phyloP scores from a whole-genome alignment of 2,888 invertebrate genomes.

The Drosophila antonietae region DNA sequence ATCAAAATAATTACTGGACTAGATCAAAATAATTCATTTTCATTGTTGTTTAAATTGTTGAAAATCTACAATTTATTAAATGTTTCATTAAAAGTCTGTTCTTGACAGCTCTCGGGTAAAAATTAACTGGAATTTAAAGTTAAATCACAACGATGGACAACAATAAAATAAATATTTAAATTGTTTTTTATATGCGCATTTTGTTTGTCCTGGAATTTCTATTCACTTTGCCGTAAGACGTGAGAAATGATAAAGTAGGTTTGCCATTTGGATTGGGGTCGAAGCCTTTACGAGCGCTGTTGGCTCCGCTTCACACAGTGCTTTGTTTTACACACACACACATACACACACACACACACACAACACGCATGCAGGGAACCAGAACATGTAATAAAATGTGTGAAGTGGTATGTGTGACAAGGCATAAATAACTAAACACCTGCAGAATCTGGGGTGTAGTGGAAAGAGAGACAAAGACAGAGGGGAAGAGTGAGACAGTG shows the following conservation, averaged over 20 bases:
- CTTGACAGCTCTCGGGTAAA: neutral
- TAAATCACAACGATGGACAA: slow-evolving; percentile 31
- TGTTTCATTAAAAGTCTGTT: too few relatives aligned
- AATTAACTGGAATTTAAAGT: slow-evolving; percentile 22
- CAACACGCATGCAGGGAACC: slow-evolving; percentile 19
- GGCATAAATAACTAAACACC: slow-evolving; percentile 79
- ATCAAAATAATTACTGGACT: too few relatives aligned
- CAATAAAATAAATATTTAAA: slow-evolving; percentile 55
- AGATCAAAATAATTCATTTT: too few relatives aligned
- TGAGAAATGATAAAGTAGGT: slow-evolving; percentile 47
- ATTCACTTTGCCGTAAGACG: slow-evolving; percentile 29
- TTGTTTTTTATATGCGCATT: slow-evolving; percentile 52
- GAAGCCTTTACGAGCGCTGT: slow-evolving; percentile 57
- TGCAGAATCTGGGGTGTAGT: slow-evolving; percentile 51
- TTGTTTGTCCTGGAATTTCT: slow-evolving; percentile 42
- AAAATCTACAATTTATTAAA: too few relatives aligned
- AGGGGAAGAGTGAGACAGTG: too few relatives aligned
- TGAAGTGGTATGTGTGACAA: slow-evolving; percentile 69
- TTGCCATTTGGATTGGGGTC: slow-evolving; percentile 52
- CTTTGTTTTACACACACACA: slow-evolving; percentile 52
- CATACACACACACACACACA: slow-evolving; percentile 12
- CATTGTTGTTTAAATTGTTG: too few relatives aligned
- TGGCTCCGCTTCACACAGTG: slow-evolving; percentile 21
- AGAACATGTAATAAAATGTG: slow-evolving; percentile 51
- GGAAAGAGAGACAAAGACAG: too few relatives aligned